Conservation (phyloP, 2,888 invertebrate species). For the Lasiommata megera region DNA sequence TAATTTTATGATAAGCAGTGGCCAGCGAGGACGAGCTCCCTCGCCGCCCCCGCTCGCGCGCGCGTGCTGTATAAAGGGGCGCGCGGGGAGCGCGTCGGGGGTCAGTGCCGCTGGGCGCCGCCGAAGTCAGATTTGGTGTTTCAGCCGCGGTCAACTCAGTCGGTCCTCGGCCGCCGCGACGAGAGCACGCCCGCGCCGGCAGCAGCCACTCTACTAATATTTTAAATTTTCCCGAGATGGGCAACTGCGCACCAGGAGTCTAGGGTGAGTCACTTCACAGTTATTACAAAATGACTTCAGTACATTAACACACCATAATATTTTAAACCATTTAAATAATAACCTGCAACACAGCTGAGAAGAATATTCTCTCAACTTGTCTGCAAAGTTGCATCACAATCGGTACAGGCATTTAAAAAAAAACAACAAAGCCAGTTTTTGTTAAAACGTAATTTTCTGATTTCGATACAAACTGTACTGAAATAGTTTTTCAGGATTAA, state of each 20-base stretch:
- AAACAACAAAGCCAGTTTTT: no score
- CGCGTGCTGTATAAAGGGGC: slow-evolving; percentile 45
- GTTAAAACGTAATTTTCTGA: no score
- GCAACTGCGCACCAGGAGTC: slow-evolving; percentile 36
- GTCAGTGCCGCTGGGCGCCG: slow-evolving; percentile 48
- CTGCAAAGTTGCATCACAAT: background rate
- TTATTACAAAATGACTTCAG: no score
- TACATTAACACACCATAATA: no score
- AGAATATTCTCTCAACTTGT: no score
- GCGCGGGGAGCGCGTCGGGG: slow-evolving; percentile 44
- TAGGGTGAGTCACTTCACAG: slow-evolving; percentile 49
- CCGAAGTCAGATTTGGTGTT: slow-evolving; percentile 43
- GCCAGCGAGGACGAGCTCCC: slow-evolving; percentile 45
- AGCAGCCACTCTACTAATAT: slow-evolving; percentile 28
- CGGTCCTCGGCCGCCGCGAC: slow-evolving; percentile 41
- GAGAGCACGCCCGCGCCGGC: slow-evolving; percentile 38
- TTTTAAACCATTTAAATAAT: no score
- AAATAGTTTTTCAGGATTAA: no score
- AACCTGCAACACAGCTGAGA: no score
- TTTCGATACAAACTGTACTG: no score
- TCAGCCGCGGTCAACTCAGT: slow-evolving; percentile 39
- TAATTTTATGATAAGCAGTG: slow-evolving; percentile 47
- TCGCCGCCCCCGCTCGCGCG: slow-evolving; percentile 38
- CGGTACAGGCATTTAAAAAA: background rate
- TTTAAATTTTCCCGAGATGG: slow-evolving; percentile 39